Evolutionary conservation across 1,140 invertebrate species (phyloP), one percentile per base, ranked within the genome.

Genomic region (Heliconius melpomene): DNA sequence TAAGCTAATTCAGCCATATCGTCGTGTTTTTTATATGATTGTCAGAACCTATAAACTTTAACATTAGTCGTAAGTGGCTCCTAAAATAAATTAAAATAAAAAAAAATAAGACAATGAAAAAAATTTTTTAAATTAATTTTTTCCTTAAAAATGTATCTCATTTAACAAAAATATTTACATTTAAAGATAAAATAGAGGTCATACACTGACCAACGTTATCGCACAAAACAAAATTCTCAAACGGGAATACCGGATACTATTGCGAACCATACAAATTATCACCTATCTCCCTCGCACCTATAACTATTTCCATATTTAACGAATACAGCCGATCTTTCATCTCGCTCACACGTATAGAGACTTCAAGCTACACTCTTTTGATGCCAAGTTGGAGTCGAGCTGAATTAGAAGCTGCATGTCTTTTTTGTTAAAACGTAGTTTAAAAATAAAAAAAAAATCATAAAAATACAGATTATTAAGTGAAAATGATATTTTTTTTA

Each of bases 161-260:
- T 66, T 66, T 66, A 66, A 11, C 7, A 26, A 66, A 29, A 66
- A 78, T 79, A 75, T 82, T 77, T 82, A 83, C 80, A 80, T 74
- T 82, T 80, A 83, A 77, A 83, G 79, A 77, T 83, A 85, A 84
- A 84, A 87, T 83, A 87, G 86, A 88, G 88, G 88, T 89, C 89
- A 88, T 82, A 71, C 82, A 79, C 74, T 86, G 87, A 84, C 86
- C 82, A 78, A 60, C 77, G 80, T 79, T 83, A 86, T 86, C 84
- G 80, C 83, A 79, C 84, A 86, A 85, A 86, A 86, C 84, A 83
- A 46, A 83, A 86, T 85, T 88, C 87, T 86, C 83, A 80, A 87
- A 90, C 89, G 82, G 88, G 87, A 90, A 91, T 90, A 88, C 91
- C 88, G 90, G 91, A 92, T 90, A 89, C 86, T 23, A 66, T 66